Evolutionary conservation across 2,888 invertebrate genomes (phyloP).

Genomic region (Chaetoderma sp.): DNA sequence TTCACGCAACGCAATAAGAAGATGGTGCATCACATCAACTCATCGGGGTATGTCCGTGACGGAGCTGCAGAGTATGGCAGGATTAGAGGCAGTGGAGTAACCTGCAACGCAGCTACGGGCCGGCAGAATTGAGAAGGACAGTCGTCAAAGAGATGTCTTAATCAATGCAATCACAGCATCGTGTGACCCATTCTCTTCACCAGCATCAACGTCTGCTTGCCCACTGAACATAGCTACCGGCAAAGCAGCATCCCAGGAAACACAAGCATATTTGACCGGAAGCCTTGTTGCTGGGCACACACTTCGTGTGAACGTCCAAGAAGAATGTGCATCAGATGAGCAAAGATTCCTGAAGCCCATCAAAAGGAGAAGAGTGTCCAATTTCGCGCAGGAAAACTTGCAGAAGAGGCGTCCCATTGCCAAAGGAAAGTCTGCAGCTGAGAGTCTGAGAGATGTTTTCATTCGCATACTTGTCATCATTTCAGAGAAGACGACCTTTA

Average conservation of each 20-base stretch:
- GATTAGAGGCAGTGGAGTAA: too few species aligned
- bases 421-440: slow-evolving; percentile 9
- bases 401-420: slow-evolving; percentile 1
- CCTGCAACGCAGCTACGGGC: too few species aligned
- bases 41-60: slow-evolving; percentile 20
- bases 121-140: too few species aligned
- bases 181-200: too few species aligned
- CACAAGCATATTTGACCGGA: background rate
- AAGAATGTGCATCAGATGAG: background rate
- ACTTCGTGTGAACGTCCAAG: background rate
- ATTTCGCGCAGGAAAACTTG: background rate
- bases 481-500: slow-evolving; percentile 8
- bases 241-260: too few species aligned
- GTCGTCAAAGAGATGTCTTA: too few species aligned
- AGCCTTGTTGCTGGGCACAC: slow-evolving; percentile 3
- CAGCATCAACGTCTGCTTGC: too few species aligned
- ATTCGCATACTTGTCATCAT: slow-evolving; percentile 2
- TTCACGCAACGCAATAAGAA: slow-evolving; percentile 8
- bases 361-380: slow-evolving; percentile 1
- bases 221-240: too few species aligned
- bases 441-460: slow-evolving; percentile 15
- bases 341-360: slow-evolving; percentile 7
- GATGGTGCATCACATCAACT: slow-evolving; percentile 20
- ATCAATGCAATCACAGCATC: too few species aligned
- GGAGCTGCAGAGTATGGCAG: slow-evolving; percentile 5